Base-by-base conservation (phyloP, 1,140 invertebrate genomes). In the Saccostrea cuccullata region DNA sequence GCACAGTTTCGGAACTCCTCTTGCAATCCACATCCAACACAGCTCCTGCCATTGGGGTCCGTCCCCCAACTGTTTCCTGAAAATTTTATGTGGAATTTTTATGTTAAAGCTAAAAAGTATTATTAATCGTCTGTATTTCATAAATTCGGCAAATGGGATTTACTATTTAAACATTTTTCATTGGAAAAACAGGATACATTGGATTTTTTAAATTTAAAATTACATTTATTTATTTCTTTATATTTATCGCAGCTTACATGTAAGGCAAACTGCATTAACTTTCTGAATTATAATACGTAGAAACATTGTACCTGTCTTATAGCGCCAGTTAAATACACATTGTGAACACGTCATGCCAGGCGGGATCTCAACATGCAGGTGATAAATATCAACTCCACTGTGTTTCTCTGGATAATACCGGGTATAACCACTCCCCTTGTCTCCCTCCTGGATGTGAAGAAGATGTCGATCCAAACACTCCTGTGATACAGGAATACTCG, bases 321-420 rank as follows among this genome's bases (percentile, higher is more conserved):
- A 98, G 87, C 97, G 97, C 98, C 98, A 98, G 92, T 98, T 98
- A 0, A 99, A 93, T 0, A 98, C 97, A 92, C 98, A 99, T 89
- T 98, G 97, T 0, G 97, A 96, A 92, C 98, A 98, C 0, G 97
- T 98, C 1, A 98, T 93, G 89, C 97, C 98, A 0, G 97, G 95
- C 0, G 98, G 98, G 77, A 99, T 95, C 55, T 93, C 90, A 0
- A 94, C 84, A 0, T 90, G 70, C 11, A 91, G 60, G 64, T 88
- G 77, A 55, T 91, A 89, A 2, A 89, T 40, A 20, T 87, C 88
- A 20, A 73, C 26, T 17, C 84, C 70, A 13, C 67, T 8, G 20
- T 60, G 56, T 67, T 40, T 60, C 30, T 82, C 77, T n/a, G 90
- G 90, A 67, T 85, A 89, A 70, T 87, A 91, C 67, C 86, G 47